Conservation (phyloP, 2,888 invertebrate genomes). For the Ophion ellenae region DNA sequence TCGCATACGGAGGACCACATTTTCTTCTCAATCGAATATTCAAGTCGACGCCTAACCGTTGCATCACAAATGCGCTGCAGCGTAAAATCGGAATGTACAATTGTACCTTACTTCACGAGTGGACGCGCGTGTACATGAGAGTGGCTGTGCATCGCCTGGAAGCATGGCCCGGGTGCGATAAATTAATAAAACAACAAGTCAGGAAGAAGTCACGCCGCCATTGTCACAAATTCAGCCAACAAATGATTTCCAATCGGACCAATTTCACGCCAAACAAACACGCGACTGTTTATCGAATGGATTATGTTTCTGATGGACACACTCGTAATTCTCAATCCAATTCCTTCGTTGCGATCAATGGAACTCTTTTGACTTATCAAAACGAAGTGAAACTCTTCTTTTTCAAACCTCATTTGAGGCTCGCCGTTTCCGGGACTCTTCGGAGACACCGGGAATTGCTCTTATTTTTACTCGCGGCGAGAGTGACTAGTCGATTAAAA, state of each 20-base stretch:
- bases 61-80: slow-evolving; percentile 21
- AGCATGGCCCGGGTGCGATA: background rate
- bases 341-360: background rate
- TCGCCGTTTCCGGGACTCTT: slow-evolving; percentile 19
- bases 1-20: background rate
- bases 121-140: slow-evolving; percentile 56
- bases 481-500: slow-evolving; percentile 18
- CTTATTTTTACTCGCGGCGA: slow-evolving; percentile 16
- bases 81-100: slow-evolving; percentile 16
- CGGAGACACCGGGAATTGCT: slow-evolving; percentile 13
- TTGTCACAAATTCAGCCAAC: background rate
- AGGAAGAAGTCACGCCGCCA: background rate
- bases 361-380: background rate
- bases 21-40: slow-evolving; percentile 34
- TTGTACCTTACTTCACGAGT: slow-evolving; percentile 48
- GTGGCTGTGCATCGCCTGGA: slow-evolving; percentile 53
- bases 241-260: slow-evolving; percentile 9
- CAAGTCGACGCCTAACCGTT: slow-evolving; percentile 13
- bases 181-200: background rate
- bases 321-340: slow-evolving; percentile 7
- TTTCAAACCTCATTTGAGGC: background rate
- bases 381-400: background rate
- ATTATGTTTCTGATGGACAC: background rate
- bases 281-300: background rate
- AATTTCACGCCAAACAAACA: slow-evolving; percentile 1